Conservation (phyloP, 2,888 invertebrate species). For the Rapana venosa region DNA sequence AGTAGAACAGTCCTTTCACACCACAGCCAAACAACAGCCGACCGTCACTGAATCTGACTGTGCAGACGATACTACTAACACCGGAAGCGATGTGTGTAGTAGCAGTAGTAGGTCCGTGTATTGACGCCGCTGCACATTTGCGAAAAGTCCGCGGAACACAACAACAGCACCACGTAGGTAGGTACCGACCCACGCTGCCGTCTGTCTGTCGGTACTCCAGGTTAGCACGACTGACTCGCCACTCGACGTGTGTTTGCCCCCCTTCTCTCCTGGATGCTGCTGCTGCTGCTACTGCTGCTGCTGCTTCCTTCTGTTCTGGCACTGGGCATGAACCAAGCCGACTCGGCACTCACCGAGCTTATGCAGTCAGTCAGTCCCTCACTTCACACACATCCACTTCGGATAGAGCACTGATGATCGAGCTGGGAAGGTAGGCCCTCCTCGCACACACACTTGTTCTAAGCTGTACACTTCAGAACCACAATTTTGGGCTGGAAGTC, state of each 20-base stretch:
- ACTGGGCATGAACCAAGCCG: constrained; percentile 8
- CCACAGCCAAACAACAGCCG: background rate
- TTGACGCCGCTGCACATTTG: constrained; percentile 2
- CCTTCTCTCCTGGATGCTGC: background rate
- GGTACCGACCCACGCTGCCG: background rate
- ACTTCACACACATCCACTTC: constrained; percentile 35
- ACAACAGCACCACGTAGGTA: background rate
- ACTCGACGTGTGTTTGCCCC: constrained; percentile 6
- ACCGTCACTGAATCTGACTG: background rate
- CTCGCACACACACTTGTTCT: constrained; percentile 11
- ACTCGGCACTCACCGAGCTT: constrained; percentile 35
- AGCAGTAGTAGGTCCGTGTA: background rate
- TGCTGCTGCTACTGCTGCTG: too few relatives aligned
- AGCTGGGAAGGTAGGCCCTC: background rate
- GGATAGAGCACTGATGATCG: constrained; percentile 20
- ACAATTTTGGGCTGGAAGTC: background rate
- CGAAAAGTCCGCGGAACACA: background rate
- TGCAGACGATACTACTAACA: background rate
- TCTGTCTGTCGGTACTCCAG: too few relatives aligned
- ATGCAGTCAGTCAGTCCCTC: constrained; percentile 30
- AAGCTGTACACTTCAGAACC: background rate
- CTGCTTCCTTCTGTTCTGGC: background rate
- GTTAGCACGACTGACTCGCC: background rate
- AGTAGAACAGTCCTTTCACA: background rate
- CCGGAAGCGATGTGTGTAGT: constrained; percentile 24